Evolutionary conservation across 1,140 invertebrate species (phyloP).

Genomic region (Bombus terrestris): DNA sequence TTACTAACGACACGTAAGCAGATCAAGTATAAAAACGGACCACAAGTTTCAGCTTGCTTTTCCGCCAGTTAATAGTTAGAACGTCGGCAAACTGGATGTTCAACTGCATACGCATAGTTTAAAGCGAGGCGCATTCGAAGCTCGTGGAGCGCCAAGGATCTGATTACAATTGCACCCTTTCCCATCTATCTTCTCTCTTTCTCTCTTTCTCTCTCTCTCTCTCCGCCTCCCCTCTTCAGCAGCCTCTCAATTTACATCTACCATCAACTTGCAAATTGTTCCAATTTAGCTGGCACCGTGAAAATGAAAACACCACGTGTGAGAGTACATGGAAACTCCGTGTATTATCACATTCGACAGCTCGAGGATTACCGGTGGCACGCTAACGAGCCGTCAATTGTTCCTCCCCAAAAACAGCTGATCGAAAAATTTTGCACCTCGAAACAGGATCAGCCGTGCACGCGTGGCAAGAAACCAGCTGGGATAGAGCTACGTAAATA

Average conservation of each 20-base stretch:
- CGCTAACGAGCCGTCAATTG: constrained; percentile 29
- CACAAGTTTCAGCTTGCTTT: background rate
- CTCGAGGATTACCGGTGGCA: background rate
- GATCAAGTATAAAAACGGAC: background rate
- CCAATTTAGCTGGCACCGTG: constrained; percentile 20
- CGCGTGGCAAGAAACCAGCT: background rate
- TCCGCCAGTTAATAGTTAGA: background rate
- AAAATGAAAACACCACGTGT: constrained; percentile 37
- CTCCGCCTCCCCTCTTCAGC: background rate
- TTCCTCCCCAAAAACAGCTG: background rate
- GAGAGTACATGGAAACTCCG: background rate
- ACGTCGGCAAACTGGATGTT: background rate
- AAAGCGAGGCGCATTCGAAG: background rate
- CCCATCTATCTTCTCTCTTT: background rate
- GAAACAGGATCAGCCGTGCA: background rate
- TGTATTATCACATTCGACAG: constrained; percentile 26
- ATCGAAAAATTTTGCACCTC: background rate
- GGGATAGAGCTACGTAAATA: constrained; percentile 3
- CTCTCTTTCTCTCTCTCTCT: background rate
- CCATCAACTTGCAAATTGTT: constrained; percentile 46
- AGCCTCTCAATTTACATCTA: constrained; percentile 33
- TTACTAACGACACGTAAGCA: background rate
- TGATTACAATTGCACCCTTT: constrained; percentile 34
- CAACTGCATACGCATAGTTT: background rate
- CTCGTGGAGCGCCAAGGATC: constrained; percentile 13